Conservation (phyloP, 2,113 vertebrate genomes). For the Redunca redunca region DNA sequence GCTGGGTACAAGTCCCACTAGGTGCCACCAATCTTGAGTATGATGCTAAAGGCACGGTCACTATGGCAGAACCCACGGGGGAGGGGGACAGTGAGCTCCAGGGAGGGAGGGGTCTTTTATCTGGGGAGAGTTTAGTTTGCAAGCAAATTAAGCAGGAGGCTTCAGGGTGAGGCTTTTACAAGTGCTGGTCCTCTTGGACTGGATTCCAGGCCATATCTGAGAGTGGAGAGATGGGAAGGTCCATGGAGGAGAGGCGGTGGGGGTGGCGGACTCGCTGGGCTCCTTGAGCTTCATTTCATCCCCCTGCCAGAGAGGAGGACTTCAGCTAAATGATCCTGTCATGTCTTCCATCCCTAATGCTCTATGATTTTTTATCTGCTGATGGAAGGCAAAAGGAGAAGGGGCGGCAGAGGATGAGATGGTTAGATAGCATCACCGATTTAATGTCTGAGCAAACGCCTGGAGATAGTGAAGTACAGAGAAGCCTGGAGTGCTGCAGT, state of each 20-base stretch:
- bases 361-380: not conserved
- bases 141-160: not conserved
- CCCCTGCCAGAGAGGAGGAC: not conserved
- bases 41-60: fast-evolving
- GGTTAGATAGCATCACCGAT: not conserved
- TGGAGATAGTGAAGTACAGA: not conserved
- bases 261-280: fast-evolving
- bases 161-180: not conserved
- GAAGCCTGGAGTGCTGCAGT: not conserved
- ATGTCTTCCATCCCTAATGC: not conserved
- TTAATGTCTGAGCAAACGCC: not conserved
- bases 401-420: not conserved
- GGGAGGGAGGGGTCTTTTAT: not conserved
- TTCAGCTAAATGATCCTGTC: not conserved
- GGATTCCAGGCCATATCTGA: not conserved
- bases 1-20: not conserved
- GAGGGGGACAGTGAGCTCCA: not conserved
- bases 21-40: fast-evolving
- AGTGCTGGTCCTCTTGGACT: not conserved
- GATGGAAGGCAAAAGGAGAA: not conserved
- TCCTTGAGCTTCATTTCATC: not conserved
- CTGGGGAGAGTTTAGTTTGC: not conserved
- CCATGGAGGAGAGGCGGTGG: fast-evolving
- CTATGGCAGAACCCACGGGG: fast-evolving
- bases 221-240: no score